These are phyloP conservation scores for Thalassoma bifasciatum DNA, from an alignment of 2,113 vertebrate genomes.

Conservation along the genomic window DNA sequence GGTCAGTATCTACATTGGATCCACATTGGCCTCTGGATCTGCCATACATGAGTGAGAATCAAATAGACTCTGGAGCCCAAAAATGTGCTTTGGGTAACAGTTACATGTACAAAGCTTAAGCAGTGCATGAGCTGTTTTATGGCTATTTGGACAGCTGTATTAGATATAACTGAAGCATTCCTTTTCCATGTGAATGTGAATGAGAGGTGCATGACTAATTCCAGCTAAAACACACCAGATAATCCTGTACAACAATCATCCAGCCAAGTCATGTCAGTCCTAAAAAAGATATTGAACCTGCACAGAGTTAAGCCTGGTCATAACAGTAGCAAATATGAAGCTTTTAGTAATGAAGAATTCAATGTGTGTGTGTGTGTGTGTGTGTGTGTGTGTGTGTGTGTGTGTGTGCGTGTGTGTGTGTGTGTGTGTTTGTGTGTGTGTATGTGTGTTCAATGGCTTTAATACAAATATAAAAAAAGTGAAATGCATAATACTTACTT, in stretches of 20 bases:
- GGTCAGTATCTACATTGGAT: not conserved
- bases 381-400: not conserved
- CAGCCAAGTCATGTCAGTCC: not conserved
- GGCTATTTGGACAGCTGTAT: not conserved
- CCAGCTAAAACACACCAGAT: not conserved
- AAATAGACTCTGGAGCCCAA: not conserved
- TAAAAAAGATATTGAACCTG: not conserved
- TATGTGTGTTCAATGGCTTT: not conserved
- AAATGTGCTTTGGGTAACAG: not conserved
- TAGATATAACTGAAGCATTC: not conserved
- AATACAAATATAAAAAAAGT: not conserved
- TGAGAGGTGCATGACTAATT: not conserved
- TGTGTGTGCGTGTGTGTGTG: not conserved
- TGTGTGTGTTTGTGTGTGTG: too few relatives aligned
- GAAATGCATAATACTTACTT: conserved; percentile 85
- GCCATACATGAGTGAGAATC: not conserved
- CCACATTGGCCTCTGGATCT: not conserved
- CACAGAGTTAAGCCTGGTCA: not conserved
- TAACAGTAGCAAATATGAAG: not conserved
- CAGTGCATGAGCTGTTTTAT: not conserved
- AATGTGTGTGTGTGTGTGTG: not conserved
- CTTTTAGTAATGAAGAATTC: not conserved
- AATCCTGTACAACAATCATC: not conserved
- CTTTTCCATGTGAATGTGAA: not conserved
- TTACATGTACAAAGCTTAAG: not conserved